A percentile compares a stretch with the other conserved stretches of the same genome.
These are phyloP conservation scores for Balaenoptera acutorostrata DNA, from an alignment of 2,113 vertebrate species.

Conservation along the genomic window DNA sequence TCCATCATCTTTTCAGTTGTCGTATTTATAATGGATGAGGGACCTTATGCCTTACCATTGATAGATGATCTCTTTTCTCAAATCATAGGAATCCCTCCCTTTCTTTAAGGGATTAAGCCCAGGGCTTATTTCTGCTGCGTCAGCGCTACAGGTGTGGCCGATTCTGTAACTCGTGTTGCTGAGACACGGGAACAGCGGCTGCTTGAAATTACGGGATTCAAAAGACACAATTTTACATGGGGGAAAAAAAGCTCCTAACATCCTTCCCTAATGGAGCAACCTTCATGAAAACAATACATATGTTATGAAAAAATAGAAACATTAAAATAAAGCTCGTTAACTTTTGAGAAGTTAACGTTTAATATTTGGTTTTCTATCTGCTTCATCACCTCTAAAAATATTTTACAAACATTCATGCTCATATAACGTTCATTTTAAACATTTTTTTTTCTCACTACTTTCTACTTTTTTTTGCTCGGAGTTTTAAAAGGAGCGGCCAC, in stretches of 20 bases:
- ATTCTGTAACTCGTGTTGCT: neutral
- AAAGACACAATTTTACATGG: neutral
- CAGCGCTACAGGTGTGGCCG: neutral
- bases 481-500: neutral
- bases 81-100: neutral
- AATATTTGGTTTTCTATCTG: neutral
- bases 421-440: neutral
- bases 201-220: neutral
- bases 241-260: neutral
- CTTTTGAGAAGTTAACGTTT: neutral
- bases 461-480: neutral
- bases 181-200: neutral
- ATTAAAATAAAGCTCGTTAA: neutral
- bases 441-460: neutral
- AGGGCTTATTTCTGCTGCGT: neutral
- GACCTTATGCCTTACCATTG: neutral
- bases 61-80: neutral
- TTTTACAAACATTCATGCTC: neutral
- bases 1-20: neutral
- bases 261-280: neutral
- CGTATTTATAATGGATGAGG: neutral
- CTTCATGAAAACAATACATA: neutral
- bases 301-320: neutral
- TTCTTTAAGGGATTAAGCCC: neutral
- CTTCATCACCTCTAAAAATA: neutral